Conservation (phyloP, 2,113 vertebrate species). For the Motacilla tschutschensis region DNA sequence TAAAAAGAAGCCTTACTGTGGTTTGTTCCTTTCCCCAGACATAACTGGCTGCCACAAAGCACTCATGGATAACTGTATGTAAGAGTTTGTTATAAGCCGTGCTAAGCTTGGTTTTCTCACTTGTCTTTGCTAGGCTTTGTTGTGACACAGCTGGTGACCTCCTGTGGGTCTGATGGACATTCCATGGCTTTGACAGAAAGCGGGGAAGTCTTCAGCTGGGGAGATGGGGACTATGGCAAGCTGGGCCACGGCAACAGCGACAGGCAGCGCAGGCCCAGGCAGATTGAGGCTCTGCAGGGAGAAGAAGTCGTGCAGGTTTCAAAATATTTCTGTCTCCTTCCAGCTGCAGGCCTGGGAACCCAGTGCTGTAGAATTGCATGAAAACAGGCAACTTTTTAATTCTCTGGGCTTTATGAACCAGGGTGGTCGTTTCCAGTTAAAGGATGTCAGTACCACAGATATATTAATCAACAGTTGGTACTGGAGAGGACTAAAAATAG, state of each 20-base stretch:
- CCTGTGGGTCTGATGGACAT: constrained; percentile 83
- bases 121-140: constrained; percentile 74
- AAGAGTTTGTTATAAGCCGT: not conserved
- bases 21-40: not conserved
- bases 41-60: not conserved
- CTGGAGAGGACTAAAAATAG: not conserved
- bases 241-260: constrained; percentile 83
- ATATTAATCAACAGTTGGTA: not conserved
- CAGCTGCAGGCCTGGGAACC: not conserved
- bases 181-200: constrained; percentile 85
- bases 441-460: not conserved
- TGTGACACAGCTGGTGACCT: constrained; percentile 83
- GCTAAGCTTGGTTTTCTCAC: not conserved
- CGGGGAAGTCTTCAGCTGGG: constrained; percentile 85
- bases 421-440: not conserved
- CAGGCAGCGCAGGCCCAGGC: constrained; percentile 78
- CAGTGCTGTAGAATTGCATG: not conserved
- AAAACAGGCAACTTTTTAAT: not conserved
- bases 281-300: constrained; percentile 83
- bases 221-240: constrained; percentile 85
- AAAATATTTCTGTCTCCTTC: not conserved
- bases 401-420: not conserved
- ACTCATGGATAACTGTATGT: not conserved
- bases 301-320: constrained; percentile 84
- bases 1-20: not conserved